Conservation (phyloP, 2,888 invertebrate species). For the Pyrocoelia pectoralis region DNA sequence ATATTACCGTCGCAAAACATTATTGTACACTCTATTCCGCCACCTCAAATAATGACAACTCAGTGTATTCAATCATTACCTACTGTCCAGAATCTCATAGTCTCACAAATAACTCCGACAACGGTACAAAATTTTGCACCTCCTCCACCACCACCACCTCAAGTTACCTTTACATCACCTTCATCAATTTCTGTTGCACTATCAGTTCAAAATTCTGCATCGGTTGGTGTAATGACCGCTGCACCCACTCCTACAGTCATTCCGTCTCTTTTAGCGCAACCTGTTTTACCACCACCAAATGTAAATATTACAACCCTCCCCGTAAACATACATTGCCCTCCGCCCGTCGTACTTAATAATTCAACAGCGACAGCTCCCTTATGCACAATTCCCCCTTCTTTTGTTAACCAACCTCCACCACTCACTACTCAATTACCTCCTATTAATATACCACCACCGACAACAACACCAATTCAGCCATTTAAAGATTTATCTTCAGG, state of each 20-base stretch:
- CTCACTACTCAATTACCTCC: conserved; percentile 53
- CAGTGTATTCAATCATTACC: conserved; percentile 31
- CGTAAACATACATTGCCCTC: conserved; percentile 51
- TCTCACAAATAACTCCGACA: conserved; percentile 31
- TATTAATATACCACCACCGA: conserved; percentile 61
- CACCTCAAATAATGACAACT: conserved; percentile 33
- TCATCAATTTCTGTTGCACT: conserved; percentile 46
- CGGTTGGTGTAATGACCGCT: conserved; percentile 43
- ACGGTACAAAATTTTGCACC: conserved; percentile 30
- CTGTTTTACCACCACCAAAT: conserved; percentile 51
- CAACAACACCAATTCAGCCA: conserved; percentile 32
- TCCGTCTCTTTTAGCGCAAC: conserved; percentile 58
- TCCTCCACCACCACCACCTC: conserved; percentile 39
- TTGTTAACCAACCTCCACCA: conserved; percentile 54
- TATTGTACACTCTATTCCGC: conserved; percentile 47
- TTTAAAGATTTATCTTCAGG: conserved; percentile 55
- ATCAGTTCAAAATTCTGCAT: conserved; percentile 43
- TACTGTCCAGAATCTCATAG: conserved; percentile 28
- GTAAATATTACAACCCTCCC: conserved; percentile 44
- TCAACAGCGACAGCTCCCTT: conserved; percentile 33
- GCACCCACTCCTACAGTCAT: conserved; percentile 47
- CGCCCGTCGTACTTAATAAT: conserved; percentile 44
- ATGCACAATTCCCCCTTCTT: conserved; percentile 50
- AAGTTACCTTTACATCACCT: conserved; percentile 27
- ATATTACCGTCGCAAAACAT: conserved; percentile 46